Conservation (phyloP, 2,113 vertebrate genomes). For the Heterotis niloticus region DNA sequence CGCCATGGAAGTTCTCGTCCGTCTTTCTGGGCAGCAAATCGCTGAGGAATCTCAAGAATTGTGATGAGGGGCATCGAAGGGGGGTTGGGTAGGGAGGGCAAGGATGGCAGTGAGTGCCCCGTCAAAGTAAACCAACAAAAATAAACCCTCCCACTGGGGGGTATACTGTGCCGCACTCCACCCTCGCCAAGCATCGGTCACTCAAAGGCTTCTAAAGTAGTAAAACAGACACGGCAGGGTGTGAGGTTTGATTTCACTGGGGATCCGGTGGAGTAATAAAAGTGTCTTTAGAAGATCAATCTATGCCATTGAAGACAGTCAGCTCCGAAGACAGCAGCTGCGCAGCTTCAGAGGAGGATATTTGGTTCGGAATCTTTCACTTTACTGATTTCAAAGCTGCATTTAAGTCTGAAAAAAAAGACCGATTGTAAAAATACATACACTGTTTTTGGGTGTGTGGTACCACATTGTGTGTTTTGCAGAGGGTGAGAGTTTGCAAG, state of each 20-base stretch:
- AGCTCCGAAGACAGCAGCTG: constrained; percentile 10
- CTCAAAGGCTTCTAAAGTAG: constrained; percentile 68
- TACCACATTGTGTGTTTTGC: too few relatives aligned
- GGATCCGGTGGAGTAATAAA: constrained; percentile 26
- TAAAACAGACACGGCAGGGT: constrained; percentile 60
- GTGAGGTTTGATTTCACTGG: constrained; percentile 26
- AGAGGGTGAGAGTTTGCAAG: not conserved
- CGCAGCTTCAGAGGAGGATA: constrained; percentile 11
- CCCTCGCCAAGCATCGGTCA: constrained; percentile 65
- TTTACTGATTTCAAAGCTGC: constrained; percentile 5
- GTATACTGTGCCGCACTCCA: constrained; percentile 76
- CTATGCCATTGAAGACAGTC: not conserved
- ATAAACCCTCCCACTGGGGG: constrained; percentile 71
- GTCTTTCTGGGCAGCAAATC: constrained; percentile 78
- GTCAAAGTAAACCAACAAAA: constrained; percentile 74
- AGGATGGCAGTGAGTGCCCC: constrained; percentile 50
- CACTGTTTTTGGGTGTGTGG: not conserved
- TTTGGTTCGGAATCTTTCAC: constrained; percentile 4
- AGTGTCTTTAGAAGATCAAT: constrained; percentile 19
- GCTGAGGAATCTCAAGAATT: constrained; percentile 78
- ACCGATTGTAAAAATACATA: constrained; percentile 9
- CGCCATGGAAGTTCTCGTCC: constrained; percentile 76
- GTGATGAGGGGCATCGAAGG: too few relatives aligned
- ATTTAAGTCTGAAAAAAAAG: not conserved
- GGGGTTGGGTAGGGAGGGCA: constrained; percentile 41